Base-by-base conservation (phyloP, 92 coral and sea anemone species). In the Porites evermanni region DNA sequence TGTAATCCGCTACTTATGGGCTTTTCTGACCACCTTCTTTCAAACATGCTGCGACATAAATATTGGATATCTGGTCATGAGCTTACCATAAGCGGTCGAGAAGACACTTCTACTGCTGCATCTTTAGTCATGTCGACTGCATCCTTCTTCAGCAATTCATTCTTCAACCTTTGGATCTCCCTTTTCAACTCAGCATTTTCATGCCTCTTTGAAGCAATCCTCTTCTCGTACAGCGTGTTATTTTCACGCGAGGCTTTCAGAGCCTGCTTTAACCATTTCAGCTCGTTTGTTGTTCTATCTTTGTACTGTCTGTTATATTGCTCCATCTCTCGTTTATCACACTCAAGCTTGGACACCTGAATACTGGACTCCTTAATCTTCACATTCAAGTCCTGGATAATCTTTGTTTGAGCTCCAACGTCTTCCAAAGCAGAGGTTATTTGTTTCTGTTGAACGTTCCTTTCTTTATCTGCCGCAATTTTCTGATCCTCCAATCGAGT, bases 301-400 rank as follows among this genome's bases (percentile, higher is more conserved):
- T 17, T 80, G 67, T 14, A 80, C 53, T 53, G 54, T 53, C 13
- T 58, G 5, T 12, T 47, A 61, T 17, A 21, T 68, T 24, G 52
- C 8, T 68, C 85, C 44, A 53, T 61, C 2, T 68, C 85, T 68
- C 13, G 53, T 38, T 80, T 80, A 6, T 80, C 85, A 9, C 29
- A 60, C 24, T 80, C 76, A 8, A 80, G 67, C 29, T 17, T 53
- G 12, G 51, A 17, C 24, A 69, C 20, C 66, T 66, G 67, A 69
- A 61, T 21, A 17, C 76, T 70, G 19, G 77, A 69, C 76, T 80
- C 85, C 58, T 58, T 72, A 2, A 68, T 17, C 10, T n/a, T 70
- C 76, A 80, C 18, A 32, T 69, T 80, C 67, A 80, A 24, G 18
- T 80, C 67, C 67, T 64, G 69, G 29, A 68, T 68, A 11, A 20